phyloP scores from a whole-genome alignment of 2,113 vertebrate species.

The Ciconia boyciana region DNA sequence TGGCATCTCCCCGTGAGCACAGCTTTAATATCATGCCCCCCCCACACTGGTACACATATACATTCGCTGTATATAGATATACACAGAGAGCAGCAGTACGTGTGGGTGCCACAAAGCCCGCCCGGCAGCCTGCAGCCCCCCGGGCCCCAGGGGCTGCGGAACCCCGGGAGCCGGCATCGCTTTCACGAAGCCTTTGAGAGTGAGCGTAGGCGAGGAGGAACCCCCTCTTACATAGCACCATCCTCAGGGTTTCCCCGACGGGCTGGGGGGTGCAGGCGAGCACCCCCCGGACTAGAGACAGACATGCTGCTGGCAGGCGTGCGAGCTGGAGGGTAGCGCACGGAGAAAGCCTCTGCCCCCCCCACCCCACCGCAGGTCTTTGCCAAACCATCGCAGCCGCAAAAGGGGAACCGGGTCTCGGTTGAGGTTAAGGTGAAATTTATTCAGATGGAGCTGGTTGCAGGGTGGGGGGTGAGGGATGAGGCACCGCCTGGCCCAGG shows the following conservation, averaged over 20 bases:
- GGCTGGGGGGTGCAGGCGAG: neutral
- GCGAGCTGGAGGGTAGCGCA: neutral
- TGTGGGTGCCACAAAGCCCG: neutral
- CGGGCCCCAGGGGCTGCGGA: neutral
- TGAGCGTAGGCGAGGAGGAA: neutral
- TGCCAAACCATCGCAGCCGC: neutral
- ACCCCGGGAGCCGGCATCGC: neutral
- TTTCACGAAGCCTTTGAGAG: constrained; percentile 8
- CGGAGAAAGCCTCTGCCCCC: neutral
- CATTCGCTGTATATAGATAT: constrained; percentile 10
- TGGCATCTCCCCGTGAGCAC: neutral
- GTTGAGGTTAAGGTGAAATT: constrained; percentile 55
- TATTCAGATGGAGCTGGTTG: constrained; percentile 14
- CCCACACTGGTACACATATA: neutral
- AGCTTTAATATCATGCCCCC: neutral
- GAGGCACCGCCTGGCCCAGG: neutral
- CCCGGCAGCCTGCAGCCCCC: neutral
- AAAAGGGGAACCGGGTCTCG: neutral
- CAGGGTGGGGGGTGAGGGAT: neutral
- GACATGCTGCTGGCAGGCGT: neutral
- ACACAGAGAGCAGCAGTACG: neutral
- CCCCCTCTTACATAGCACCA: constrained; percentile 55
- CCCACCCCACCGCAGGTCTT: neutral
- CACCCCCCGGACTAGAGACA: neutral
- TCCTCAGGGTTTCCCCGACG: constrained; percentile 19